Base-by-base conservation (phyloP, 2,113 vertebrate species). In the Lonchura striata region DNA sequence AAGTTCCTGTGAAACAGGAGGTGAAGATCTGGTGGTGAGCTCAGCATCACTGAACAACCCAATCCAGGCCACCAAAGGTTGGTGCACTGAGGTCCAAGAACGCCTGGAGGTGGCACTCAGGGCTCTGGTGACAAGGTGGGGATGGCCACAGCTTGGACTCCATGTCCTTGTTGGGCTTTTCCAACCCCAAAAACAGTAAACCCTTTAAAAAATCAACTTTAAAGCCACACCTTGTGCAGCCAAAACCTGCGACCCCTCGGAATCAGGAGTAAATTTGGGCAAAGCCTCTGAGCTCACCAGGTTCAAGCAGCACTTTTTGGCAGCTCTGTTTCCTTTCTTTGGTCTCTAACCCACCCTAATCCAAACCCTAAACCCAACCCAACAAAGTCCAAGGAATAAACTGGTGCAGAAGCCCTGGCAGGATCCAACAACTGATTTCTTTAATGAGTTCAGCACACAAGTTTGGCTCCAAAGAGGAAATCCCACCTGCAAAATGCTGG, bases 21-120 rank as follows among this genome's bases (percentile, higher is more conserved):
- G 49, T 3, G 11, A 20, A 7, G 60, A 59, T 13, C 9, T 79
- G 84, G 30, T 17, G 52, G 28, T 21, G 61, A 52, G 53, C 44
- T 81, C n/a, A 11, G 4, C 21, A 33, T 7, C 79, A 19, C 49
- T 9, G 1, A 57, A 37, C 6, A 33, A 4, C 30, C 22, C 7
- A 5, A 21, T 0, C 24, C 20, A 9, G 41, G 71, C 12, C 3
- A 21, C 3, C 12, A 4, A 25, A 15, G 0, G 20, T 4, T 18
- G 46, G 46, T 5, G 35, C 13, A 0, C 28, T 20, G 30, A 33
- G 37, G 27, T 1, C 41, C 28, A 13, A 1, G 49, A 7, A 30
- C 2, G 0, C 15, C 84, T 47, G 54, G 74, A 46, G 25, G 53
- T 37, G 72, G 15, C 72, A 46, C 63, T 37, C 27, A 3, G 63